Percentiles rank a stretch among this genome's conserved stretches.
These are phyloP conservation scores for Ceratina calcarata DNA, from an alignment of 1,140 invertebrate genomes.

Conservation along the genomic window DNA sequence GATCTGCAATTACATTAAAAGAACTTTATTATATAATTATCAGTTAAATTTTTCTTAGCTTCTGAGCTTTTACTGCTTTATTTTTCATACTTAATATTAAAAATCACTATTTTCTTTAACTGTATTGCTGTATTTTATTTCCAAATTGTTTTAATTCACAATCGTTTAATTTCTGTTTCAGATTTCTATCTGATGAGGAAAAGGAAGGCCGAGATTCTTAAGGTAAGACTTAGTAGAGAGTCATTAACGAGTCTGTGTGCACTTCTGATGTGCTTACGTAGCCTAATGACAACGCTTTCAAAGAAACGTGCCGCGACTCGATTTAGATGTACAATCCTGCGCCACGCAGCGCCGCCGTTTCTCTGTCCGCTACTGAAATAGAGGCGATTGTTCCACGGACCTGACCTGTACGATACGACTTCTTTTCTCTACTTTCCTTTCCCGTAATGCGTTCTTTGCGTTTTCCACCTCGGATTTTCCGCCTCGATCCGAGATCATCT, in stretches of 20 bases:
- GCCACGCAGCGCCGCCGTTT: neutral
- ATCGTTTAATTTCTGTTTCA: neutral
- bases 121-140: too few relatives aligned
- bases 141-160: neutral
- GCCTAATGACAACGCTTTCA: slow-evolving; percentile 5
- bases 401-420: neutral
- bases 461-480: neutral
- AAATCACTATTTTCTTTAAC: too few relatives aligned
- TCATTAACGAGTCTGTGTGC: neutral
- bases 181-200: slow-evolving; percentile 8
- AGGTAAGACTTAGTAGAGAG: slow-evolving; percentile 10
- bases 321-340: slow-evolving; percentile 13
- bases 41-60: too few relatives aligned
- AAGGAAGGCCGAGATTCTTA: neutral
- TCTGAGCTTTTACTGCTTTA: too few relatives aligned
- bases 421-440: neutral
- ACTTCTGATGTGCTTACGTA: neutral
- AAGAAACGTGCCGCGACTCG: slow-evolving; percentile 1
- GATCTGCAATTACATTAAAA: too few relatives aligned
- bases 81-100: too few relatives aligned
- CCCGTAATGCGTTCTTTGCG: neutral
- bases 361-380: neutral
- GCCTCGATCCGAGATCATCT: neutral
- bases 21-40: too few relatives aligned
- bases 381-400: neutral